These are phyloP conservation scores for Neogale vison DNA, from an alignment of 2,113 vertebrate genomes.

Conservation along the genomic window DNA sequence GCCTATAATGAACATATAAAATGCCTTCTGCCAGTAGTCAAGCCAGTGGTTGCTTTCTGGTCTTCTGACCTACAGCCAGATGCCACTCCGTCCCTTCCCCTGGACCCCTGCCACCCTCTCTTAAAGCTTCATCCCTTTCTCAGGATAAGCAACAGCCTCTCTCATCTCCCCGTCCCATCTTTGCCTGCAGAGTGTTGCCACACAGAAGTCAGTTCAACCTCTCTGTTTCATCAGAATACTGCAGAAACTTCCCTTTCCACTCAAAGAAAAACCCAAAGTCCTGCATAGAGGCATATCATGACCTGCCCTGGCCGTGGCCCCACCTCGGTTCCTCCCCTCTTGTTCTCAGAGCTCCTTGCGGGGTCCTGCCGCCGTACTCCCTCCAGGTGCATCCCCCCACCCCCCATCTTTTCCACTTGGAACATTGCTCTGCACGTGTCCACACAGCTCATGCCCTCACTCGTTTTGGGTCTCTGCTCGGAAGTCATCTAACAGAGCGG, in stretches of 20 bases:
- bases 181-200: neutral
- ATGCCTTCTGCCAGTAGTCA: too few species aligned
- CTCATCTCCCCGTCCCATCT: too few species aligned
- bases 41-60: neutral
- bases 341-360: neutral
- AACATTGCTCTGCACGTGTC: rapidly evolving
- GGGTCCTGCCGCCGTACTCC: neutral
- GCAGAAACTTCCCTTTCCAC: neutral
- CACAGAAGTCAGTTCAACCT: rapidly evolving
- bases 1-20: neutral
- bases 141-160: neutral
- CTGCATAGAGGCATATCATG: rapidly evolving
- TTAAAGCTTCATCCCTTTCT: too few species aligned
- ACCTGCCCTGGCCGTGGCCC: rapidly evolving
- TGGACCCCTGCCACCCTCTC: neutral
- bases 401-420: too few species aligned
- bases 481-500: neutral
- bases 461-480: neutral
- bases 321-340: too few species aligned
- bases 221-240: neutral
- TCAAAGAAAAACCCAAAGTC: neutral
- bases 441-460: rapidly evolving
- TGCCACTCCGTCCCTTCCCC: neutral
- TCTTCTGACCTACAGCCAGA: neutral
- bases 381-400: neutral